A percentile compares a stretch with the other conserved stretches of the same genome.
Conservation (phyloP, 2,797 vertebrate species). For the Pangasius krempfi region DNA sequence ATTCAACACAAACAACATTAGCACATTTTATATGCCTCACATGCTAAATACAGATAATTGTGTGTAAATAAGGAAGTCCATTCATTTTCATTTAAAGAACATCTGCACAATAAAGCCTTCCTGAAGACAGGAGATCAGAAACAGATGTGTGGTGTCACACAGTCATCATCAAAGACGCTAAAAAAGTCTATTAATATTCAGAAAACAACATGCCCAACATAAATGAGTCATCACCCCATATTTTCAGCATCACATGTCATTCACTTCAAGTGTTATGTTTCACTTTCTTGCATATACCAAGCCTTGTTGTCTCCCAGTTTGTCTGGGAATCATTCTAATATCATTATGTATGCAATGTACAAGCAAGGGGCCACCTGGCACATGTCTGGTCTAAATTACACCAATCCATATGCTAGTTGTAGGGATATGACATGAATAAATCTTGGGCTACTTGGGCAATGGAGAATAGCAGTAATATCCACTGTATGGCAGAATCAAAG, state of each 20-base stretch:
- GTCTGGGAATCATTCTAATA: constrained; percentile 38
- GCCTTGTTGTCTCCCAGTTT: constrained; percentile 32
- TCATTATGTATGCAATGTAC: constrained; percentile 50
- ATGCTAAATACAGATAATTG: constrained; percentile 48
- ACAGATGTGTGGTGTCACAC: constrained; percentile 49
- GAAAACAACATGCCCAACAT: constrained; percentile 59
- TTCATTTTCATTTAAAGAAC: constrained; percentile 43
- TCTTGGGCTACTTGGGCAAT: constrained; percentile 42
- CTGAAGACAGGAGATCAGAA: constrained; percentile 34
- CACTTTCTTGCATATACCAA: constrained; percentile 62
- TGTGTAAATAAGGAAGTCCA: constrained; percentile 45
- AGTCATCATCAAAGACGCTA: constrained; percentile 50
- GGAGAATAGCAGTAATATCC: constrained; percentile 43
- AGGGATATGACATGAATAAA: constrained; percentile 54
- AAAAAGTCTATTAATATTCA: constrained; percentile 51
- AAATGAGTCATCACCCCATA: constrained; percentile 57
- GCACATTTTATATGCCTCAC: constrained; percentile 55
- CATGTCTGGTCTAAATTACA: constrained; percentile 53
- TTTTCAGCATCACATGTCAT: constrained; percentile 53
- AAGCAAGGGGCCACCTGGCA: constrained; percentile 40
- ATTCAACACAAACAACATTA: constrained; percentile 65
- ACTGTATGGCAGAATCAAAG: constrained; percentile 61
- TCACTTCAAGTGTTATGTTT: constrained; percentile 63
- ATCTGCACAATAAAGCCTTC: constrained; percentile 51
- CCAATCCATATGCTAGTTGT: constrained; percentile 52